These are phyloP conservation scores for Pterocles orientalis DNA, from an alignment of 2,113 vertebrate genomes.

Conservation along the genomic window DNA sequence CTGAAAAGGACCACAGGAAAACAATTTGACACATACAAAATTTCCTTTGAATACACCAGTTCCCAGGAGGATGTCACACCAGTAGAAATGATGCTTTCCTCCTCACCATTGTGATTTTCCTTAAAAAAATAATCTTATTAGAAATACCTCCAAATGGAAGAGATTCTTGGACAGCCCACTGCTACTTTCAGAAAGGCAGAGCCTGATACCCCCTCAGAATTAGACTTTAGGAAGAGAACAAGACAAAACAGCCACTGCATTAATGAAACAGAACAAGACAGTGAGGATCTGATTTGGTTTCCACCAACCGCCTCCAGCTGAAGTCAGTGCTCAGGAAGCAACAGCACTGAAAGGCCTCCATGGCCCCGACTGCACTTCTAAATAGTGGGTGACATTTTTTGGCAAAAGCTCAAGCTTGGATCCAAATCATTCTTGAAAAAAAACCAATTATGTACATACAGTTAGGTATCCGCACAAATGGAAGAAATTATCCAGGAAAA, in stretches of 20 bases:
- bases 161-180: not conserved
- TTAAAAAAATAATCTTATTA: not conserved
- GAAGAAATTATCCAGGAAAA: not conserved
- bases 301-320: not conserved
- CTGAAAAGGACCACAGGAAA: not conserved
- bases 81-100: not conserved
- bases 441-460: fast-evolving
- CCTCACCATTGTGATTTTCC: not conserved
- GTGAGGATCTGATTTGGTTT: not conserved
- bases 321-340: not conserved
- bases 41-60: not conserved
- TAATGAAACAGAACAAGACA: not conserved
- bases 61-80: not conserved
- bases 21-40: not conserved
- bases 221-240: not conserved
- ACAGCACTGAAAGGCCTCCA: not conserved
- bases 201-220: not conserved
- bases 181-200: not conserved
- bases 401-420: not conserved
- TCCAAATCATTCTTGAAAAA: not conserved
- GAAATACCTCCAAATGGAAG: not conserved
- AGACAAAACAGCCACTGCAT: not conserved
- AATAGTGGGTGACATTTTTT: fast-evolving
- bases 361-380: not conserved
- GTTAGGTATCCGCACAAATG: not conserved